Evolutionary conservation across 2,797 vertebrate genomes (phyloP).

Genomic region (Tapera naevia): DNA sequence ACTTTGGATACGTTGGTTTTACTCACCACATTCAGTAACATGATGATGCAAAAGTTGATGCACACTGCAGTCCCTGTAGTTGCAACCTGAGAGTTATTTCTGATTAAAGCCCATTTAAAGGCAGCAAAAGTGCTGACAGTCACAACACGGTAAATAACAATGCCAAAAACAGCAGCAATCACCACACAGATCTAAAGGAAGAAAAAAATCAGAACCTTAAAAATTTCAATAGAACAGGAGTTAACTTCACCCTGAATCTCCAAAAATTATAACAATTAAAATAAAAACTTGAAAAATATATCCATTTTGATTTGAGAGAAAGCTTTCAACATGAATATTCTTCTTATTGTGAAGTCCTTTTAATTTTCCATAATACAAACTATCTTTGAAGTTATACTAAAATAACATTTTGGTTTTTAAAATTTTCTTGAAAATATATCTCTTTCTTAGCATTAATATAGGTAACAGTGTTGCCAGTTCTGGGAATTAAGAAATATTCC

Average conservation of each 20-base stretch:
- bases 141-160: constrained; percentile 94
- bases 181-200: constrained; percentile 88
- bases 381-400: not conserved
- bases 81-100: constrained; percentile 95
- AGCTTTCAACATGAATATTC: not conserved
- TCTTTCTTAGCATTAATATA: not conserved
- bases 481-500: not conserved
- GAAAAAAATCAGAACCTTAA: not conserved
- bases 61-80: constrained; percentile 93
- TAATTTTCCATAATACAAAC: not conserved
- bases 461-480: not conserved
- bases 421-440: not conserved
- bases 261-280: not conserved
- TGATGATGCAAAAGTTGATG: constrained; percentile 95
- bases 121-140: constrained; percentile 94
- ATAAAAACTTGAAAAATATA: not conserved
- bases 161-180: constrained; percentile 92
- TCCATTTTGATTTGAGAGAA: not conserved
- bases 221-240: not conserved
- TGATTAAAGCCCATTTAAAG: constrained; percentile 94
- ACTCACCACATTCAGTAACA: constrained; percentile 93
- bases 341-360: not conserved
- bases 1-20: not conserved
- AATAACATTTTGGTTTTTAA: not conserved
- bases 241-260: not conserved